Conservation (phyloP, 2,113 vertebrate species). For the Glaucidium brasilianum region DNA sequence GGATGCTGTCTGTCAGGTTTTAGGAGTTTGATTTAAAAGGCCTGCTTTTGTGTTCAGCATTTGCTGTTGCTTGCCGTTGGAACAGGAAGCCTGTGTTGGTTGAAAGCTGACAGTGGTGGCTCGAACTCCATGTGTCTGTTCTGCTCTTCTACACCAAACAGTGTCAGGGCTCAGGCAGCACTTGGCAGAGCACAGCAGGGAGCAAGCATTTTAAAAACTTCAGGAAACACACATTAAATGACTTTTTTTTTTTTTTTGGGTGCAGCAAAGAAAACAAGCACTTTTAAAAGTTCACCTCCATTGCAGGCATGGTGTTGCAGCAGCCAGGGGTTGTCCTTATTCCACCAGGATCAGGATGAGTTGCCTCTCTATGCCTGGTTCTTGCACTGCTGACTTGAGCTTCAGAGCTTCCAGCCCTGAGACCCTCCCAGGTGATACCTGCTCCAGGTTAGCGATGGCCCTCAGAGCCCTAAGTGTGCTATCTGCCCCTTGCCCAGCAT, state of each 20-base stretch:
- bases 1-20: neutral
- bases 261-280: neutral
- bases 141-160: neutral
- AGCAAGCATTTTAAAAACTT: neutral
- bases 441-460: neutral
- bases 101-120: neutral
- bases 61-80: neutral
- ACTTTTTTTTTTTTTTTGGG: neutral
- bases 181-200: neutral
- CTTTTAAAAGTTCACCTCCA: neutral
- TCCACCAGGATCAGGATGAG: neutral
- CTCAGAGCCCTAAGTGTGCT: neutral
- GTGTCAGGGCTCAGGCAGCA: neutral
- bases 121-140: neutral
- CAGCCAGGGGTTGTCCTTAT: neutral
- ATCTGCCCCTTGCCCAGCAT: neutral
- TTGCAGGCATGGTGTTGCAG: neutral
- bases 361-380: neutral
- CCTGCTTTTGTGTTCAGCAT: neutral
- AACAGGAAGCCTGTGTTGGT: neutral
- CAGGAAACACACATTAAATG: neutral
- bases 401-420: neutral
- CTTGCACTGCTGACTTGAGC: neutral
- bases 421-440: neutral
- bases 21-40: neutral